A percentile compares a stretch with the other conserved stretches of the same genome.
Evolutionary conservation across 2,888 invertebrate genomes (phyloP).

Genomic region (Aleiodes leptofemur): DNA sequence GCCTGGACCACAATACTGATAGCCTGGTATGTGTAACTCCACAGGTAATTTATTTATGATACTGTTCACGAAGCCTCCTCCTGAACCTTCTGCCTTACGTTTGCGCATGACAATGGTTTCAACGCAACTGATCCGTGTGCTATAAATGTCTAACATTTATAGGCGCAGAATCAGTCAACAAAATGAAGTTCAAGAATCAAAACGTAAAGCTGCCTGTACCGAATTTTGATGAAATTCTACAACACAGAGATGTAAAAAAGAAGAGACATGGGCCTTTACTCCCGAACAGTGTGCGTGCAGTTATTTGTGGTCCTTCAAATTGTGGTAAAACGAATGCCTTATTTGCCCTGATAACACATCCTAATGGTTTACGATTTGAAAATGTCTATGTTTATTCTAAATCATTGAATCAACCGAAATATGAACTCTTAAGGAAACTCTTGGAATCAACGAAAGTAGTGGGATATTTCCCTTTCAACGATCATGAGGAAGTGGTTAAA

Average conservation of each 20-base stretch:
- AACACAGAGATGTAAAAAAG: neutral
- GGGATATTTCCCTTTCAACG: constrained; percentile 56
- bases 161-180: neutral
- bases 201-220: constrained; percentile 32
- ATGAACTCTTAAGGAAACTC: constrained; percentile 57
- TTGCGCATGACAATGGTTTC: neutral
- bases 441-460: constrained; percentile 56
- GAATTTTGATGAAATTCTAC: constrained; percentile 43
- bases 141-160: neutral
- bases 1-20: no score
- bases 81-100: constrained; percentile 16
- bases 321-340: constrained; percentile 56
- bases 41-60: constrained; percentile 53
- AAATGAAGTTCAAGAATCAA: constrained; percentile 40
- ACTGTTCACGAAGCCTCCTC: constrained; percentile 47
- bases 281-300: constrained; percentile 58
- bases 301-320: constrained; percentile 52
- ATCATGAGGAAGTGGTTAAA: constrained; percentile 54
- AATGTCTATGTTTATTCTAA: constrained; percentile 55
- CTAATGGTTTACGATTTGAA: constrained; percentile 52
- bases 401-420: constrained; percentile 66
- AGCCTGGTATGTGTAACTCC: constrained; percentile 51
- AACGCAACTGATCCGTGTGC: neutral
- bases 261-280: constrained; percentile 59
- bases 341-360: constrained; percentile 49